Base-by-base conservation (phyloP, 1,140 invertebrate species). In the Papilio dardanus region DNA sequence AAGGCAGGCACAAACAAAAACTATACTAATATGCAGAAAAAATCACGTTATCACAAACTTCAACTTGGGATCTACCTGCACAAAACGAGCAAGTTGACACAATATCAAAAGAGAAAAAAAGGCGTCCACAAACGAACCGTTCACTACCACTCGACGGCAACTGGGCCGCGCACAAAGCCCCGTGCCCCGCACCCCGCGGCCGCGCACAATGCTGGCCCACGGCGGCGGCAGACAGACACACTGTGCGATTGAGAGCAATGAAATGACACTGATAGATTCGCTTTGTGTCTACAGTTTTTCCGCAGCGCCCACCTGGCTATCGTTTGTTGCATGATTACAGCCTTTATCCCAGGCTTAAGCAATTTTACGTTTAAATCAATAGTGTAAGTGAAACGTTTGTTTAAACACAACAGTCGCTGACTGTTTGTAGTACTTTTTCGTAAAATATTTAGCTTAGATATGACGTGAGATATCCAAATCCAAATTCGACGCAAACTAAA, bases 111-210 rank as follows among this genome's bases (percentile, higher is more conserved):
- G 54, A 62, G 50, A 62, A 62, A 62, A n/a, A 62, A 62, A 62
- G 24, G 54, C 54, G 10, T 62, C 21, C 24, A 62, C 54, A 62
- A 62, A 62, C 54, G 21, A 30, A 62, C 21, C 14, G 54, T 62
- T 62, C 54, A 62, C 54, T 16, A 62, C 21, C 54, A 62, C 54
- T 62, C 54, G 76, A 74, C 71, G 66, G 67, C 79, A 79, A 79
- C 76, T 81, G 80, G 80, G 78, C 58, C 80, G 78, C 78, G 67
- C 71, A 81, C 80, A 81, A 77, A 79, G 79, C 74, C 33, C 5
- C 33, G 33, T 8, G 10, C 71, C 71, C 75, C 46, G 73, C 67
- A 40, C 35, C 35, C 35, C 35, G 10, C 10, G 67, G 71, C 33
- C 40, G 30, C 31, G 37, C 50, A 77, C 76, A 80, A 79, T 75